Conservation (phyloP, 2,888 invertebrate species). For the Sinhomidia bicolor region DNA sequence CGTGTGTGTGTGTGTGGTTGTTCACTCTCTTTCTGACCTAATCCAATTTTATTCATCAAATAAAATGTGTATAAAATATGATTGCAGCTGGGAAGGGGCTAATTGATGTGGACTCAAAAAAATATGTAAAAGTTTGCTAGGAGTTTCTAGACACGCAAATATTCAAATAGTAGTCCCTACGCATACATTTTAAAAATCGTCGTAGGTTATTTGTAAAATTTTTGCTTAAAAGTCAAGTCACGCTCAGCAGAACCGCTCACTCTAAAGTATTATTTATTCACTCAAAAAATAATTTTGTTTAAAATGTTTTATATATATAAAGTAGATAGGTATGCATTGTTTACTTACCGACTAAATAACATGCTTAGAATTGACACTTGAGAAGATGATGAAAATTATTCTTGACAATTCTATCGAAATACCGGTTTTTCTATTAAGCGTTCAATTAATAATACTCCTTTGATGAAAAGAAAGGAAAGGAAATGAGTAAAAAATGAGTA, state of each 20-base stretch:
- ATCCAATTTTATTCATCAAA: conserved; percentile 30
- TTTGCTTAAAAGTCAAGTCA: conserved; percentile 10
- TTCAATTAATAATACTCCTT: conserved; percentile 2
- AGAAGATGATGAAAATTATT: conserved; percentile 30
- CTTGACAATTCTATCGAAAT: conserved; percentile 45
- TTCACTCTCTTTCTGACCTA: conserved; percentile 19
- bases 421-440: conserved; percentile 45
- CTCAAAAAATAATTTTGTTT: background rate
- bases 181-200: background rate
- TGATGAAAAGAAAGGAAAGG: background rate
- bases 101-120: background rate
- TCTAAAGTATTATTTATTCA: background rate
- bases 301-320: background rate
- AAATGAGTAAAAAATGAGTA: background rate
- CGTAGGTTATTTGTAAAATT: background rate
- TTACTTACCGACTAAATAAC: background rate
- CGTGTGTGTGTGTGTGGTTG: background rate
- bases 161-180: background rate
- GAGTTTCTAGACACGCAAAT: background rate
- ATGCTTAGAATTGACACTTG: conserved; percentile 43
- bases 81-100: background rate
- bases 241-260: conserved; percentile 10
- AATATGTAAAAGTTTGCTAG: background rate
- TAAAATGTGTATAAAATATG: background rate
- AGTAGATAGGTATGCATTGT: background rate